phyloP scores from a whole-genome alignment of 2,113 vertebrate species.

The Silurus meridionalis region DNA sequence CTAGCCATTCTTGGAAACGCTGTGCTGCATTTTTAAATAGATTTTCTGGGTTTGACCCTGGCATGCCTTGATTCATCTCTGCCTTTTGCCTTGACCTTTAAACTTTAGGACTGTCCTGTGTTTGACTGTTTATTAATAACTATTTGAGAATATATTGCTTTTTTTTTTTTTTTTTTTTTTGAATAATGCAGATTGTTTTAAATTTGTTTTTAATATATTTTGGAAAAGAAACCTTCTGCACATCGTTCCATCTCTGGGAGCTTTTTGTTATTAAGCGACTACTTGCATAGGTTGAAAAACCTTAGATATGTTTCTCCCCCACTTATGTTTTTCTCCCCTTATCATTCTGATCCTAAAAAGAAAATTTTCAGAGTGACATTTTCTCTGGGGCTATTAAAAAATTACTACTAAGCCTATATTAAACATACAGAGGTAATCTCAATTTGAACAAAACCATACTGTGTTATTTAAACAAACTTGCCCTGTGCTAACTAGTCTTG shows the following conservation, averaged over 20 bases:
- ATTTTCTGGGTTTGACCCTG: not conserved
- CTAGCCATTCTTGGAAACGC: not conserved
- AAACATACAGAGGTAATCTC: not conserved
- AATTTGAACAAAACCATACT: not conserved
- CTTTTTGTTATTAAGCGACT: not conserved
- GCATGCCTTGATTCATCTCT: not conserved
- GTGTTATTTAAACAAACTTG: not conserved
- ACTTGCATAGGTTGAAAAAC: not conserved
- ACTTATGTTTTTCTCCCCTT: not conserved
- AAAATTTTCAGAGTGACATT: not conserved
- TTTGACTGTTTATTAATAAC: not conserved
- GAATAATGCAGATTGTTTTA: not conserved
- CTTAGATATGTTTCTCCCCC: not conserved
- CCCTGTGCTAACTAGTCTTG: not conserved
- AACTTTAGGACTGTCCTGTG: not conserved
- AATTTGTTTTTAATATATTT: not conserved
- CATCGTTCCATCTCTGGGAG: not conserved
- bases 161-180: not conserved
- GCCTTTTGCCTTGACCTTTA: not conserved
- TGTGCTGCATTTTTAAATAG: not conserved
- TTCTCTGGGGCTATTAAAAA: not conserved
- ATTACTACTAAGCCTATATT: too few species aligned
- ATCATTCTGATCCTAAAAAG: not conserved
- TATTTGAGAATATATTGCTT: not conserved
- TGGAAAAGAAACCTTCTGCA: not conserved